Base-by-base conservation (phyloP, 2,797 vertebrate species). In the Acanthornis magna region DNA sequence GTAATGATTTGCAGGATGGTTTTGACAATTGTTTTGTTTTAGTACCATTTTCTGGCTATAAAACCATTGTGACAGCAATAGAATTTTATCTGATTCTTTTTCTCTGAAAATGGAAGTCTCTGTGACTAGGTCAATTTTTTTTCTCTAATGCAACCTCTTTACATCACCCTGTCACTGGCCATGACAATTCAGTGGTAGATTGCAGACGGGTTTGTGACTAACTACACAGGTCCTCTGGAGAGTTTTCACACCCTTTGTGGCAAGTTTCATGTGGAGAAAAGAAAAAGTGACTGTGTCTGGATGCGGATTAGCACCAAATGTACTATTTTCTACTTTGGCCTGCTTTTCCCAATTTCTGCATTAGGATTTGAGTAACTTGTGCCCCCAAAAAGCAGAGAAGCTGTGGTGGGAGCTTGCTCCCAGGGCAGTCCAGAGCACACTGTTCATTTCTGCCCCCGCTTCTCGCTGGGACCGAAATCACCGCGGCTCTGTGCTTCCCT, bases 381-480 rank as follows among this genome's bases (percentile, higher is more conserved):
- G 10, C 20, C 19, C 26, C 26, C 23, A 22, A 36, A 73, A 10
- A 55, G 30, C 62, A 32, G 71, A 45, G 27, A 32, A 38, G 7
- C 22, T 58, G 12, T 54, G 19, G 26, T 34, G 55, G 84, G 30
- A 34, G 10, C 17, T 68, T 47, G 21, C 13, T 63, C 22, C 48
- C 23, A 6, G 38, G 7, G 27, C 70, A 60, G 38, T 25, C 25
- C n/a, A 10, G 61, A 67, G 16, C 50, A 23, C 0, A 0, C 29
- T 74, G n/a, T 30, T 34, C 3, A 0, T 34, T 75, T 60, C 50
- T 58, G 34, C 20, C 13, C 36, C 75, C 72, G 38, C n/a, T 47
- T 13, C 53, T 70, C 0, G 0, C 12, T 58, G 65, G 60, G 22
- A 42, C 21, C 1, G 9, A 67, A 13, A 0, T 1, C 7, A 0